These are phyloP conservation scores for Ochotona princeps DNA, from an alignment of 2,113 vertebrate genomes.

Conservation along the genomic window DNA sequence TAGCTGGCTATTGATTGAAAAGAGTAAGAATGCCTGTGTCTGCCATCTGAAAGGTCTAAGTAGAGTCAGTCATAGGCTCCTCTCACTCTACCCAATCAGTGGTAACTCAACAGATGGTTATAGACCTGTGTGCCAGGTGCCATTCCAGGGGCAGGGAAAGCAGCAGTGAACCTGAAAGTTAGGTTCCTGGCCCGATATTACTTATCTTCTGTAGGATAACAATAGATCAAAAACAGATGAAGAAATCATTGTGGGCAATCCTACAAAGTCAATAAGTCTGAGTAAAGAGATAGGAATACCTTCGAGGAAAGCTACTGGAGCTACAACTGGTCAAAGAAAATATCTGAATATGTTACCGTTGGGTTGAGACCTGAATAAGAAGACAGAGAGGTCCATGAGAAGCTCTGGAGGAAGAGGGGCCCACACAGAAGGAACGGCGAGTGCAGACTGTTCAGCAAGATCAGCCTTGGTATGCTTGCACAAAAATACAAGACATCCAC, in stretches of 20 bases:
- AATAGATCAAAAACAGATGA: neutral
- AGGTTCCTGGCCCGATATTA: neutral
- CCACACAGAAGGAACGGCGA: neutral
- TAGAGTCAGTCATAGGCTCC: neutral
- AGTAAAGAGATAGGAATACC: neutral
- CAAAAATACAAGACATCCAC: neutral
- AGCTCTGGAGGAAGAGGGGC: neutral
- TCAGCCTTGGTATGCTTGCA: neutral
- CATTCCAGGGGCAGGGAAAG: neutral
- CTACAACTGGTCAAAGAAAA: neutral
- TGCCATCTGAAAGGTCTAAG: neutral
- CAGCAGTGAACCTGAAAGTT: neutral
- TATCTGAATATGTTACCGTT: neutral
- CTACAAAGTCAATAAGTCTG: neutral
- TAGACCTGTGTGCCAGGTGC: neutral
- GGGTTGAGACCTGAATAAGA: neutral
- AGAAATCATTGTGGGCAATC: neutral
- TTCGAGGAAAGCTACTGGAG: constrained; percentile 19
- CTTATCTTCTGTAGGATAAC: neutral
- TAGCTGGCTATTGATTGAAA: neutral
- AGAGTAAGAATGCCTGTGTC: neutral
- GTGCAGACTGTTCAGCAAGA: neutral
- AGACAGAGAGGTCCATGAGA: neutral
- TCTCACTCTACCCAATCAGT: neutral
- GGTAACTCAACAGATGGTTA: neutral